Conservation (phyloP, 1,140 invertebrate species). For the Polypedilum pembai region DNA sequence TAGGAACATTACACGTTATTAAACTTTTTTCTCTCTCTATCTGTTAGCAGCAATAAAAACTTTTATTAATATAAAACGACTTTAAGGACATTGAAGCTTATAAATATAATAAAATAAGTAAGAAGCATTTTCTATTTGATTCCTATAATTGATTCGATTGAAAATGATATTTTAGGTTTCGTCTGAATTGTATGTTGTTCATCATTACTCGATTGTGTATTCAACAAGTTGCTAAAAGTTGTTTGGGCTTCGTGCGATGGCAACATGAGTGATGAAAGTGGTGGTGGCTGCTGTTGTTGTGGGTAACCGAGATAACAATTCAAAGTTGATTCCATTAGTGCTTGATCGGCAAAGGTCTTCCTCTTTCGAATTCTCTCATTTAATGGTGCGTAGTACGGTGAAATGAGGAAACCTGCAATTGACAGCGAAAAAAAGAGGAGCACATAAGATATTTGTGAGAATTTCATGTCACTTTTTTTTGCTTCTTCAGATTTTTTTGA, state of each 20-base stretch:
- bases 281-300: constrained; percentile 30
- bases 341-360: constrained; percentile 50
- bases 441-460: neutral
- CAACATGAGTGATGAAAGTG: constrained; percentile 33
- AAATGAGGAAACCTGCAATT: constrained; percentile 18
- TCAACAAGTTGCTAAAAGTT: neutral
- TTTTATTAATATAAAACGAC: too few relatives aligned
- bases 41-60: too few relatives aligned
- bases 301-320: constrained; percentile 30
- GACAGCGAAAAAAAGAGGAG: neutral
- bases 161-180: constrained; percentile 49
- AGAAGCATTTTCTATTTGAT: constrained; percentile 34
- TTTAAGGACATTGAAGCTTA: too few relatives aligned
- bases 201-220: constrained; percentile 26
- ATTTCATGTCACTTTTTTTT: neutral
- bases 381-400: neutral
- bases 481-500: neutral
- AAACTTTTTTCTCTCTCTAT: too few relatives aligned
- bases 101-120: neutral
- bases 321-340: constrained; percentile 40
- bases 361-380: constrained; percentile 48
- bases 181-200: constrained; percentile 31
- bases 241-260: neutral
- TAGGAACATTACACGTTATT: too few relatives aligned
- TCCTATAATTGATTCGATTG: constrained; percentile 53